Conservation (phyloP, 2,797 vertebrate species). For the Melanotaenia trifasciata region DNA sequence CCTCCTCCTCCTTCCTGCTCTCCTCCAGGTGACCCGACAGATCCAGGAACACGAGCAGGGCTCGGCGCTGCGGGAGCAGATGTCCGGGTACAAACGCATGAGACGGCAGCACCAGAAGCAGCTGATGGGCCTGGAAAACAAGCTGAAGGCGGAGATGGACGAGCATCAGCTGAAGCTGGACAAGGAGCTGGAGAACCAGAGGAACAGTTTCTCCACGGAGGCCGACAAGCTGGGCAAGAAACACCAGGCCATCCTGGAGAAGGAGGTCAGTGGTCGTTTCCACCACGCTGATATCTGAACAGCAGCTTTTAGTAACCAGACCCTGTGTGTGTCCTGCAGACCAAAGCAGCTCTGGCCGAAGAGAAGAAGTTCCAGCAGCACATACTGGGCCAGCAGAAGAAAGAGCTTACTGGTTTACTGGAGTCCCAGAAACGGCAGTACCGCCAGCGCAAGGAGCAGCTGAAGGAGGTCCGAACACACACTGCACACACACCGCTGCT, state of each 20-base stretch:
- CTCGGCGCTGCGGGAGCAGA: constrained; percentile 91
- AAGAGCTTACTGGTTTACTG: constrained; percentile 88
- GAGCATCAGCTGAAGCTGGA: constrained; percentile 92
- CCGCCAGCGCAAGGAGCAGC: constrained; percentile 92
- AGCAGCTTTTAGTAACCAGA: no score
- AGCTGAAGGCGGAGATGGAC: constrained; percentile 90
- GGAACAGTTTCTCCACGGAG: constrained; percentile 90
- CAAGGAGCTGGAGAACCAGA: constrained; percentile 93
- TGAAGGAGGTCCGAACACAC: constrained; percentile 86
- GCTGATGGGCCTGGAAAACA: constrained; percentile 92
- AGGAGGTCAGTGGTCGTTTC: constrained; percentile 85
- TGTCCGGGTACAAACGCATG: constrained; percentile 95
- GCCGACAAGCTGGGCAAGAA: constrained; percentile 91
- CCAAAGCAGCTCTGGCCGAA: constrained; percentile 73
- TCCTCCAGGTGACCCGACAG: constrained; percentile 83
- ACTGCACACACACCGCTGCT: no score
- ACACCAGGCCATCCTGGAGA: constrained; percentile 90
- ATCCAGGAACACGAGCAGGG: constrained; percentile 96
- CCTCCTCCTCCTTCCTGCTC: no score
- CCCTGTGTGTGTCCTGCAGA: no score
- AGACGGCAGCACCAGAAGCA: constrained; percentile 94
- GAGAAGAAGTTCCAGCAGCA: constrained; percentile 96
- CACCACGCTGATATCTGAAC: no score
- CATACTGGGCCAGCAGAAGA: constrained; percentile 92
- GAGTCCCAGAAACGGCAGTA: constrained; percentile 93